Base-by-base conservation (phyloP, 1,140 invertebrate genomes). In the Asobara japonica region DNA sequence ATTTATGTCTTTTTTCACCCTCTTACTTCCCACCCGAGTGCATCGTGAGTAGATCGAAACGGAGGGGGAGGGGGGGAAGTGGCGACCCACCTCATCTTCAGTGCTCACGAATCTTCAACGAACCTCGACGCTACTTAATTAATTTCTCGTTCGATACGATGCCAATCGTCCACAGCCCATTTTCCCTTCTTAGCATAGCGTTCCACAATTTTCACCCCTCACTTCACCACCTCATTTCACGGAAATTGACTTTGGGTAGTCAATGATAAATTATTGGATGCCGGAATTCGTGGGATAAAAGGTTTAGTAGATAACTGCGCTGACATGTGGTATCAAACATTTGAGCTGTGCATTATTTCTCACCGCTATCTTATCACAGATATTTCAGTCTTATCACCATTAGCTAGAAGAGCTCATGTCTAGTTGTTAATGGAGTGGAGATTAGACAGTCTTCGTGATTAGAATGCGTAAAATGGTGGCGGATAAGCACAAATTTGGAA, bases 121-220 rank as follows among this genome's bases (percentile, higher is more conserved):
- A 75, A 76, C 75, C 76, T 72, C 78, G 77, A 78, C 77, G 70
- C 78, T 74, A 78, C 79, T 84, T 84, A 83, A 83, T 84, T 84
- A 82, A 83, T 84, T 85, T 85, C 84, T 81, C 83, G 78, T 80
- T 82, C 79, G 76, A 76, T 78, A 74, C 74, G 65, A 62, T 73
- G 73, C 76, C 74, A 75, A 77, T 76, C 77, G 79, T 80, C 27
- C 60, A 80, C 79, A 83, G 79, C 78, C 80, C 80, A 77, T 80
- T 78, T 77, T 78, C 77, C 77, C 61, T 65, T 18, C 74, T 27
- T 25, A 56, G 25, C 20, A 27, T 27, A 10, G 3, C 60, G 8
- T 31, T 7, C 45, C 45, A 18, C 45, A 51, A 16, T 51, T 51
- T 65, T 13, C 31, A 20, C 65, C 65, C 25, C 30, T 48, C 27